Evolutionary conservation across 2,888 invertebrate genomes (phyloP), one percentile per base, ranked within the genome.

Genomic region (Oxytorus armatus): DNA sequence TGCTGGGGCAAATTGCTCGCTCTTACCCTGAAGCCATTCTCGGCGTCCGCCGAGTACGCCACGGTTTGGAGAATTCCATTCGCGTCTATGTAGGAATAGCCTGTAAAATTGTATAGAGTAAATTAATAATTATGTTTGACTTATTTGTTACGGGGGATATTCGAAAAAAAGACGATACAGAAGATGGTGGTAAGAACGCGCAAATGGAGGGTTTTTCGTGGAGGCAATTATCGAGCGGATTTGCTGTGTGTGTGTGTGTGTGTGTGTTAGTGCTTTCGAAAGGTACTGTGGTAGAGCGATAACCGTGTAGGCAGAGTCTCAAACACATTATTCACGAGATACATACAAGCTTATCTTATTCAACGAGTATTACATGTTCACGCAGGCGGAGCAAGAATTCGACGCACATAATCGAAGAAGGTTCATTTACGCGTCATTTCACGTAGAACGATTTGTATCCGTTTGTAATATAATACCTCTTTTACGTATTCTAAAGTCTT

Each of bases 81-180:
- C 10, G 94, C 94, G 88, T 95, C 95, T 51, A 95, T 92, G 89
- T 95, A 95, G 1, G 95, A 95, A 88, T 95, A 95, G 44, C 94
- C 94, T 84, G 73, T 3, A 23, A 0, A 57, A 72, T 55, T 88
- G 61, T 7, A 7, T n/a, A 23, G 14, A 59, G 61, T 8, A 51
- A 14, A 42, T 59, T 53, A 11, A 51, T 63, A 10, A 33, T 51
- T 72, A 51, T 33, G 21, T 16, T 69, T 53, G 36, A 1, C 18
- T 29, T 39, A 11, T 36, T 25, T 53, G 3, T 51, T 1, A 39
- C 23, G 11, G 11, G n/a, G 21, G 18, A 59, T 66, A 36, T 42
- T 39, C 0, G 25, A 29, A 11, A 18, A 11, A 11, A 8, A 61
- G 29, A 16, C 10, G 47, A 47, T 49, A n/a, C 5, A 18, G 25